Conservation (phyloP, 2,888 invertebrate genomes). For the Elegia similella region DNA sequence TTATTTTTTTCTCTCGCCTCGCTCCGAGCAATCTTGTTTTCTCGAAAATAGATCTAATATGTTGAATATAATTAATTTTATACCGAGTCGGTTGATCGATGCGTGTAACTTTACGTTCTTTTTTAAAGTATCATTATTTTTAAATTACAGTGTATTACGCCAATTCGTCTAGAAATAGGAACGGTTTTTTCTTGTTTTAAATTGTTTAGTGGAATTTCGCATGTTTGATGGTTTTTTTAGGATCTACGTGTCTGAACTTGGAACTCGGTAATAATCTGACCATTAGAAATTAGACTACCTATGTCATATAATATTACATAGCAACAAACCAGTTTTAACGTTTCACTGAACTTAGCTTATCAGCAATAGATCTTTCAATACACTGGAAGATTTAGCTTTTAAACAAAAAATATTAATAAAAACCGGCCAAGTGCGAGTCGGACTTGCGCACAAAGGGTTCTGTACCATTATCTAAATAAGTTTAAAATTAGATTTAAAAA, state of each 20-base stretch:
- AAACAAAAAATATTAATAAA: no score
- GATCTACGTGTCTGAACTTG: not conserved
- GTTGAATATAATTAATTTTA: constrained; percentile 78
- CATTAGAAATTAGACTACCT: not conserved
- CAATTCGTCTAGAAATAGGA: constrained; percentile 65
- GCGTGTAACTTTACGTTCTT: constrained; percentile 64
- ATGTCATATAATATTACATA: no score
- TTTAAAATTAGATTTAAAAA: no score
- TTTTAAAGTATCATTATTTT: constrained; percentile 69
- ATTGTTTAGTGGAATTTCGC: constrained; percentile 66
- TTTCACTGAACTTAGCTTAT: no score
- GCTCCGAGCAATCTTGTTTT: constrained; percentile 73
- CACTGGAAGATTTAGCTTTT: no score
- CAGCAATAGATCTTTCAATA: no score
- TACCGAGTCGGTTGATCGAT: constrained; percentile 71
- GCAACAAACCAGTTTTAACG: no score
- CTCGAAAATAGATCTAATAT: constrained; percentile 79
- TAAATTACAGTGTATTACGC: constrained; percentile 75
- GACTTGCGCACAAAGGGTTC: no score
- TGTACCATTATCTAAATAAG: no score
- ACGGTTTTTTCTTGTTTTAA: constrained; percentile 44
- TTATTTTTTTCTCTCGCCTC: constrained; percentile 58
- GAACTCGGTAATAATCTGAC: not conserved
- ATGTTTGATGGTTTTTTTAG: constrained; percentile 53
- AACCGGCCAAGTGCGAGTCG: no score